These are phyloP conservation scores for Tetraodon nigroviridis DNA, from an alignment of 2,113 vertebrate species.

Conservation along the genomic window DNA sequence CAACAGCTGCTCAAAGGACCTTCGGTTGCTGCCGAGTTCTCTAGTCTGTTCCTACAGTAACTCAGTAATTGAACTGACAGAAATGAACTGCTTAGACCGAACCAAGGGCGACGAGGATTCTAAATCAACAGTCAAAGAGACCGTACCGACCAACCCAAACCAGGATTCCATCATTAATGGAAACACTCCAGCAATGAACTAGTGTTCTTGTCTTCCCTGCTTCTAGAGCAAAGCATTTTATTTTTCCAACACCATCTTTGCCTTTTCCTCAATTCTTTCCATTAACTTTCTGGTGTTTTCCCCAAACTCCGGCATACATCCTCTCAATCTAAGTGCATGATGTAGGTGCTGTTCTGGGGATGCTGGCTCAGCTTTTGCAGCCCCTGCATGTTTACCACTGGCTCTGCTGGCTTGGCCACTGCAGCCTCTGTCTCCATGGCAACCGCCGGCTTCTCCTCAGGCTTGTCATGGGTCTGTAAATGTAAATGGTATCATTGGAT, in stretches of 20 bases:
- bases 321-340: not conserved
- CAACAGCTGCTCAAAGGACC: not conserved
- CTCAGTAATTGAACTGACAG: conserved; percentile 24
- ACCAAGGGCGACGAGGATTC: conserved; percentile 12
- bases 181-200: conserved; percentile 28
- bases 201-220: not conserved
- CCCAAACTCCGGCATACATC: conserved; percentile 2
- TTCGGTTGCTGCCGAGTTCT: not conserved
- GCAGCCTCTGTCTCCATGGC: conserved; percentile 45
- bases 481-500: conserved; percentile 18
- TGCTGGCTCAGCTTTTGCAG: conserved; percentile 60
- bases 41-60: conserved; percentile 15
- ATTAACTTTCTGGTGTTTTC: not conserved
- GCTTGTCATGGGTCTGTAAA: conserved; percentile 52
- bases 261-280: no score
- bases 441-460: conserved; percentile 27
- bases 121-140: conserved; percentile 33
- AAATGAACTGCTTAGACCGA: conserved; percentile 38
- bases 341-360: not conserved
- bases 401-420: conserved; percentile 68
- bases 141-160: conserved; percentile 39
- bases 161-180: conserved; percentile 52
- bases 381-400: conserved; percentile 69
- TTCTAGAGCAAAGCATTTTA: not conserved
- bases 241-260: no score